Percentiles rank a stretch among this genome's conserved stretches.
Evolutionary conservation across 2,113 vertebrate species (phyloP).

Genomic region (Ursus arctos): DNA sequence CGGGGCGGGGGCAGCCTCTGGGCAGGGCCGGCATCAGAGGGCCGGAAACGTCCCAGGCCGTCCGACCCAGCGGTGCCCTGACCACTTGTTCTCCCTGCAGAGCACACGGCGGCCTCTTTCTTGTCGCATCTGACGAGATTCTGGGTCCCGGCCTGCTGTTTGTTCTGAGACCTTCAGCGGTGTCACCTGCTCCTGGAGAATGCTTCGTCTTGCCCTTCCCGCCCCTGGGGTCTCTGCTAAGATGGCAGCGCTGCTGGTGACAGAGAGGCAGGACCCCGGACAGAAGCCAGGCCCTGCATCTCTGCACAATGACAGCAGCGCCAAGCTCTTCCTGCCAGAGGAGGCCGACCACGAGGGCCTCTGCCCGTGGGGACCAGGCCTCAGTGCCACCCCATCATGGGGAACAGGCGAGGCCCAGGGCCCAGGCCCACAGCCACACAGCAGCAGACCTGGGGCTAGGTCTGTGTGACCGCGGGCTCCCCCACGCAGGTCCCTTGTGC

Average conservation of each 20-base stretch:
- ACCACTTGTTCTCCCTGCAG: neutral
- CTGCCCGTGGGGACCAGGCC: neutral
- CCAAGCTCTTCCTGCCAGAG: too few relatives aligned
- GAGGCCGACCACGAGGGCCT: neutral
- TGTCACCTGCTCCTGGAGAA: neutral
- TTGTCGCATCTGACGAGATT: neutral
- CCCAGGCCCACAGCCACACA: neutral
- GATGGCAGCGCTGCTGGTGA: neutral
- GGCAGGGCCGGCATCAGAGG: neutral
- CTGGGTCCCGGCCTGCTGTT: neutral
- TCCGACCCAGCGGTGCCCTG: neutral
- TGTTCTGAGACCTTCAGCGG: neutral
- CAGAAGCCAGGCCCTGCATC: neutral
- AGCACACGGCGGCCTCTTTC: neutral
- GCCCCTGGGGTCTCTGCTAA: neutral
- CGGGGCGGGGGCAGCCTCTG: neutral
- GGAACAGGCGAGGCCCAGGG: neutral
- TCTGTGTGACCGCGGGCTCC: neutral
- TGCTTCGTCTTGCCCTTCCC: neutral
- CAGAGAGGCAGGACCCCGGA: neutral
- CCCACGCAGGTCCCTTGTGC: neutral
- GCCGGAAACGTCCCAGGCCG: neutral
- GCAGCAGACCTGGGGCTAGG: neutral
- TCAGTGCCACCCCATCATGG: neutral
- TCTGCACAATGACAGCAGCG: neutral